Percentiles rank a stretch among this genome's conserved stretches.
Evolutionary conservation across 2,113 vertebrate species (phyloP).

Genomic region (Sceloporus tristichus): DNA sequence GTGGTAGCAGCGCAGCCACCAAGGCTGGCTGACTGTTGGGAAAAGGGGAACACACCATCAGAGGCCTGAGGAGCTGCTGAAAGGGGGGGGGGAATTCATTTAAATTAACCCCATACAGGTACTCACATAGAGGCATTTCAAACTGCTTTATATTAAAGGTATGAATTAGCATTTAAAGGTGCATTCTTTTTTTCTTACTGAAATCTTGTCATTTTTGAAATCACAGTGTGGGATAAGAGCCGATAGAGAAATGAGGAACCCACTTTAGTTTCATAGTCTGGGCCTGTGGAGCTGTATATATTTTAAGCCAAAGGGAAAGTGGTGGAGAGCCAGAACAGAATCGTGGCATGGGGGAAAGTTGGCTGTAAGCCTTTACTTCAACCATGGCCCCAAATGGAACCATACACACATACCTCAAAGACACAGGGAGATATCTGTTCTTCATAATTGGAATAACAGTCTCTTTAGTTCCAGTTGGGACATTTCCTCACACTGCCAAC

Average conservation of each 20-base stretch:
- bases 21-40: background rate
- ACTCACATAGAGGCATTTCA: background rate
- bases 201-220: background rate
- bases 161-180: background rate
- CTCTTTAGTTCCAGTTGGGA: background rate
- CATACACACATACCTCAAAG: background rate
- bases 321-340: background rate
- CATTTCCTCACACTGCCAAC: too few relatives aligned
- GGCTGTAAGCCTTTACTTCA: background rate
- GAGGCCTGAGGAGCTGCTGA: constrained; percentile 31
- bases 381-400: background rate
- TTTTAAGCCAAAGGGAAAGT: background rate
- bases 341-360: background rate
- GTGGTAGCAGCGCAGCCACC: constrained; percentile 48
- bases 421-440: background rate
- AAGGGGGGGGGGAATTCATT: background rate
- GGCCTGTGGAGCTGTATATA: background rate
- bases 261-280: background rate
- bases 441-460: background rate
- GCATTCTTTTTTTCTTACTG: background rate
- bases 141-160: background rate
- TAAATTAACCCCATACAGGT: constrained; percentile 1
- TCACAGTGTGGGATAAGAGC: background rate
- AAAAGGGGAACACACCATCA: constrained; percentile 28
- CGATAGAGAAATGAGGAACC: background rate